Evolutionary conservation across 2,797 vertebrate species (phyloP).

Genomic region (Liasis olivaceus): DNA sequence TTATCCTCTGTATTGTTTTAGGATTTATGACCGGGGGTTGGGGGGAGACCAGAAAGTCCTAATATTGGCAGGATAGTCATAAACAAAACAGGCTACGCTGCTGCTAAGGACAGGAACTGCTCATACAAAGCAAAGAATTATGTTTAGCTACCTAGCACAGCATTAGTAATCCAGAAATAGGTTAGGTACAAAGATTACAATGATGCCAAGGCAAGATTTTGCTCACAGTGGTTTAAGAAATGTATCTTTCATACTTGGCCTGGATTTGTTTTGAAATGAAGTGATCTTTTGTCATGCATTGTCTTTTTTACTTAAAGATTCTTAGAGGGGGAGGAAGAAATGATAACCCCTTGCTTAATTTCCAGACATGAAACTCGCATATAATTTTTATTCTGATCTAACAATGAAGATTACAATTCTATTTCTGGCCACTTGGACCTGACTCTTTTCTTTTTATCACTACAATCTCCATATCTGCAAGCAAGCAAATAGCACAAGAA

Average conservation of each 20-base stretch:
- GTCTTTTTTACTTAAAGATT: not conserved
- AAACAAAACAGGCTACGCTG: not conserved
- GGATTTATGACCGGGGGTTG: not conserved
- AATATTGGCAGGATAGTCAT: not conserved
- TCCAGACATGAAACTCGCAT: not conserved
- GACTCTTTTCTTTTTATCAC: too few species aligned
- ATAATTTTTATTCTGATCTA: not conserved
- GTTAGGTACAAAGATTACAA: slow-evolving; percentile 2
- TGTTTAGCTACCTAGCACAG: not conserved
- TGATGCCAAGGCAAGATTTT: not conserved
- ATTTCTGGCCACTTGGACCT: not conserved
- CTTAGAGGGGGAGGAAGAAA: not conserved
- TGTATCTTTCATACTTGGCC: not conserved
- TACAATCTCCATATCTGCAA: too few species aligned
- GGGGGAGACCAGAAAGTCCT: not conserved
- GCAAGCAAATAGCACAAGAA: too few species aligned
- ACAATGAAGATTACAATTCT: not conserved
- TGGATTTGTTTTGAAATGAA: not conserved
- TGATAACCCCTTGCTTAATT: not conserved
- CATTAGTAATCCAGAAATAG: slow-evolving; percentile 10
- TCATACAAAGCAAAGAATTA: not conserved
- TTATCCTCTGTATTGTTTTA: not conserved
- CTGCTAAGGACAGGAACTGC: not conserved
- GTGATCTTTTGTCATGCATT: not conserved
- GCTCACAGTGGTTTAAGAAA: not conserved